These are phyloP conservation scores for Orius insidiosus DNA, from an alignment of 1,140 invertebrate genomes.

Conservation along the genomic window DNA sequence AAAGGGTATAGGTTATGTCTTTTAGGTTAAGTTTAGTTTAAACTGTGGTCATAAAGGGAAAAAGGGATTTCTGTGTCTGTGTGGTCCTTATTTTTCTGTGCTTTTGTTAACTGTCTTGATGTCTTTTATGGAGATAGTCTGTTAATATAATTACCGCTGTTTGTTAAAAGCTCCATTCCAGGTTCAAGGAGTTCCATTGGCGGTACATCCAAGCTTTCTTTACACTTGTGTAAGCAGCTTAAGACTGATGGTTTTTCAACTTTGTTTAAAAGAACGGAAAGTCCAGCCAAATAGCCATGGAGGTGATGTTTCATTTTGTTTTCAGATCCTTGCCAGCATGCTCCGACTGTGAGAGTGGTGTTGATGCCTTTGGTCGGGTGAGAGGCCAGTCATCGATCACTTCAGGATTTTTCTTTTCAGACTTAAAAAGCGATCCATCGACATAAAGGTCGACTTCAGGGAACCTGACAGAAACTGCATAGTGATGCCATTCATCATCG, in stretches of 20 bases:
- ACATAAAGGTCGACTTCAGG: slow-evolving; percentile 74
- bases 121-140: no score
- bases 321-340: slow-evolving; percentile 90
- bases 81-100: no score
- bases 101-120: no score
- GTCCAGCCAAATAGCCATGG: slow-evolving; percentile 70
- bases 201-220: slow-evolving; percentile 65
- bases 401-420: slow-evolving; percentile 76
- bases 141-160: slow-evolving; percentile 31
- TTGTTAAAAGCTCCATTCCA: slow-evolving; percentile 51
- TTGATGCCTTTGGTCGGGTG: slow-evolving; percentile 87
- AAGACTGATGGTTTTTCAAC: slow-evolving; percentile 67
- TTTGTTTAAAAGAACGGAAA: slow-evolving; percentile 61
- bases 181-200: slow-evolving; percentile 57
- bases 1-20: no score
- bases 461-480: slow-evolving; percentile 80
- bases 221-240: slow-evolving; percentile 67
- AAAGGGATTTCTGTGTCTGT: no score
- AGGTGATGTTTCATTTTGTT: slow-evolving; percentile 76
- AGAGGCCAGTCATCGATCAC: slow-evolving; percentile 99
- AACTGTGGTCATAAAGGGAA: no score
- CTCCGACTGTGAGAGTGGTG: slow-evolving; percentile 84
- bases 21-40: no score
- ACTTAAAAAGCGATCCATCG: slow-evolving; percentile 69
- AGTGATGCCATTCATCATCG: slow-evolving; percentile 98